Evolutionary conservation across 2,888 invertebrate species (phyloP).

Genomic region (Ophonus ardosiacus): DNA sequence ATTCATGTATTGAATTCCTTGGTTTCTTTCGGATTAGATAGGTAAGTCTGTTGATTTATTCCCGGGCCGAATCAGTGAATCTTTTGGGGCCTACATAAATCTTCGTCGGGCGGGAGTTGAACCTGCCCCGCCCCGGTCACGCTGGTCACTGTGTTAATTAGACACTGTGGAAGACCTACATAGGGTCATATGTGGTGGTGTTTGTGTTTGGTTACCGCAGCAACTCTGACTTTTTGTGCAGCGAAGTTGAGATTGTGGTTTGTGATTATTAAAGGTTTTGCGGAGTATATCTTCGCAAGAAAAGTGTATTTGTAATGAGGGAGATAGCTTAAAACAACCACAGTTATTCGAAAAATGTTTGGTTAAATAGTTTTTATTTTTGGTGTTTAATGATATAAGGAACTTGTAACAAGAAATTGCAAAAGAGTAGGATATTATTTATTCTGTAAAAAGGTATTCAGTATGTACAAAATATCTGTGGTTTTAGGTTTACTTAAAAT

Average conservation of each 20-base stretch:
- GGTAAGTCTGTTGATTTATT: slow-evolving; percentile 34
- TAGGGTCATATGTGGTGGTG: slow-evolving; percentile 14
- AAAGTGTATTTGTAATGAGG: neutral
- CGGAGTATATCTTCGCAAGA: neutral
- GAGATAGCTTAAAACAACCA: neutral
- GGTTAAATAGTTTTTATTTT: too few species aligned
- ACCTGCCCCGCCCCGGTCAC: slow-evolving; percentile 62
- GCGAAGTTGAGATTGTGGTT: neutral
- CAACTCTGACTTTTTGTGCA: neutral
- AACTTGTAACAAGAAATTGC: too few species aligned
- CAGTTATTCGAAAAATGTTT: neutral
- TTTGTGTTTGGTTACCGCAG: slow-evolving; percentile 3
- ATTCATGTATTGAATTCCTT: slow-evolving; percentile 12
- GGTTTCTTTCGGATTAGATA: neutral
- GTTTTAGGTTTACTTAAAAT: too few species aligned
- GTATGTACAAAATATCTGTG: too few species aligned
- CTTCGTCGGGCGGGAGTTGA: slow-evolving; percentile 60
- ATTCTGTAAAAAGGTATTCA: too few species aligned
- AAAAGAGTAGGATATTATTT: too few species aligned
- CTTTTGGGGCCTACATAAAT: slow-evolving; percentile 51
- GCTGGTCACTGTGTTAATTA: slow-evolving; percentile 62
- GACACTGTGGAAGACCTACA: slow-evolving; percentile 12
- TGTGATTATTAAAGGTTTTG: neutral
- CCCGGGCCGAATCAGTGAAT: slow-evolving; percentile 38
- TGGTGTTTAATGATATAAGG: too few species aligned